Base-by-base conservation (phyloP, 2,797 vertebrate species). In the Distichodus sexfasciatus region DNA sequence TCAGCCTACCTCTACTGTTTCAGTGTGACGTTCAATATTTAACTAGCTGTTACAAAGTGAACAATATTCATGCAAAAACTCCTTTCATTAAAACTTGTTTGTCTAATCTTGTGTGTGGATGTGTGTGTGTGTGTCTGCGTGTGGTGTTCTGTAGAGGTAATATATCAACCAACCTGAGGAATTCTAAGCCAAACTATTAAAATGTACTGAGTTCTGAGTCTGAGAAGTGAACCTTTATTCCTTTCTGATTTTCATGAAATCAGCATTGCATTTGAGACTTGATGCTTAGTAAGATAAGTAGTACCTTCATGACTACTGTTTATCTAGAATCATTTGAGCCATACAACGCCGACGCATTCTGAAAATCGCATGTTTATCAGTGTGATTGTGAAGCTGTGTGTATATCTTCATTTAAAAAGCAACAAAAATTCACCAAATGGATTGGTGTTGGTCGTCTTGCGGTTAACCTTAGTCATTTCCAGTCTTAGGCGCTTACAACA, bases 401-500 rank as follows among this genome's bases (percentile, higher is more conserved):
- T 44, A 2, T 14, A 53, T 10, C n/a, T 58, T 58, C 3, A 58
- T 7, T n/a, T 58, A 0, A 38, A 38, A 38, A 58, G 35, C 19
- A 40, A 58, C 54, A 40, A 24, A 38, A n/a, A n/a, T n/a, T n/a
- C 7, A 36, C 17, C 1, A 23, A 10, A 57, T 11, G 21, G 12
- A 28, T 40, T 58, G 59, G 51, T 35, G 43, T 48, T 35, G 54
- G 50, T 62, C 24, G 59, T 38, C 59, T n/a, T 48, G 53, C 4
- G 70, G 24, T 47, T 65, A 57, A 60, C 59, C 58, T 46, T 55
- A 40, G 36, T 65, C 36, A n/a, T 69, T 67, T 76, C 67, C 64
- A 79, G 66, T 71, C 68, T 74, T 76, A 71, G 60, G 44, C 61
- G 24, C 68, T 54, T 14, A 40, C 40, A 62, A 24, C 40, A 21